Evolutionary conservation across 2,888 invertebrate species (phyloP), one percentile per base, ranked within the genome.

Genomic region (Esperia sulphurella): DNA sequence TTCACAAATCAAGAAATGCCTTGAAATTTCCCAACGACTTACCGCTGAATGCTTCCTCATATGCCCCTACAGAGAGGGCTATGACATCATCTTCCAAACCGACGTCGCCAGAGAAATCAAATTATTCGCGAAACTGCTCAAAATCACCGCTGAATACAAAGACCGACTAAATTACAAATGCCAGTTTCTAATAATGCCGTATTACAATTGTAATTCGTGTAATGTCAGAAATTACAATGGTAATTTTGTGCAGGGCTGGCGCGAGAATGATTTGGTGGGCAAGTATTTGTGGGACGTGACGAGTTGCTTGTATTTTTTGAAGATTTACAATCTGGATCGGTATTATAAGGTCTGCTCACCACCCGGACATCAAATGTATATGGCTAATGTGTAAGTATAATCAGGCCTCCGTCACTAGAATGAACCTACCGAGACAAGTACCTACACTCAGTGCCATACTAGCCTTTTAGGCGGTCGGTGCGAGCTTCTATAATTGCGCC

Each of bases 201-300:
- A 85, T 58, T 65, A 71, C 50, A 66, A 54, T 55, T 58, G 59
- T 48, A 62, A 63, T 55, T 41, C 40, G 40, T 43, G 43, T 37
- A 49, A 43, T 46, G 48, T 40, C 29, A 43, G 21, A 37, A 45
- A 53, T 46, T 49, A 50, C 43, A 48, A 44, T 29, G 43, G 51
- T 33, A 75, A 77, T 74, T 72, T 72, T 59, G 64, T 67, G 58
- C 58, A 55, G 13, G 50, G 50, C 14, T 59, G 64, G 58, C 57
- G 68, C 45, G 72, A 77, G 37, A 60, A 77, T 42, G 90, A 91
- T 14, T 65, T 88, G 33, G 83, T 91, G 46, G 90, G 92, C 53
- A 65, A 58, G 29, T 93, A 93, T 65, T 92, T 92, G 75, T 92
- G 91, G 80, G 92, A 93, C 75, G 91, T 92, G 9, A 92, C 91